Percentiles rank a stretch among this genome's conserved stretches.
These are phyloP conservation scores for Xestia ashworthii DNA, from an alignment of 2,888 invertebrate genomes.

Conservation along the genomic window DNA sequence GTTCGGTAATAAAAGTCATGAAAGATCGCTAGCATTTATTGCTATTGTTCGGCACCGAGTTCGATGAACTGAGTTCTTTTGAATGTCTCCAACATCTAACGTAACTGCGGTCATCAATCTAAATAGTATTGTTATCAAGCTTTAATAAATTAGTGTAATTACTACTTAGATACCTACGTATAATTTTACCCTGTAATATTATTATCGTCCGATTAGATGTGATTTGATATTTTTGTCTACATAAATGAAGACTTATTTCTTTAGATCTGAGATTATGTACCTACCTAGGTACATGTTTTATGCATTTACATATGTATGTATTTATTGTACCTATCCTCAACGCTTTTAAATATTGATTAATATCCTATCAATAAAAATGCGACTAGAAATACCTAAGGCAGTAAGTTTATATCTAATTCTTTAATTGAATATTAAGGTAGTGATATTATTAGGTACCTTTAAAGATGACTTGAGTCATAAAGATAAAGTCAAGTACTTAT, in stretches of 20 bases:
- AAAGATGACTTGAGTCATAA: slow-evolving; percentile 44
- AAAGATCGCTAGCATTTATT: slow-evolving; percentile 7
- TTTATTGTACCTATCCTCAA: slow-evolving; percentile 42
- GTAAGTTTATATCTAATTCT: slow-evolving; percentile 36
- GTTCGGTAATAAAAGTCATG: background rate
- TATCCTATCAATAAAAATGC: slow-evolving; percentile 37
- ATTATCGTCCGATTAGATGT: slow-evolving; percentile 61
- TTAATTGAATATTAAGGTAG: slow-evolving; percentile 47
- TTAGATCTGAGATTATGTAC: slow-evolving; percentile 34
- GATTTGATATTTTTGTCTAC: slow-evolving; percentile 55
- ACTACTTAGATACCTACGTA: slow-evolving; percentile 51
- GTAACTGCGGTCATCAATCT: slow-evolving; percentile 37
- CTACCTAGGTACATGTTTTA: slow-evolving; percentile 45
- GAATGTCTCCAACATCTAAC: slow-evolving; percentile 35
- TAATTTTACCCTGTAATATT: slow-evolving; percentile 60
- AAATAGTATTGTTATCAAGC: slow-evolving; percentile 65
- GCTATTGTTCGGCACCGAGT: slow-evolving; percentile 40
- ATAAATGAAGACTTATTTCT: slow-evolving; percentile 36
- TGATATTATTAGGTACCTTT: slow-evolving; percentile 31
- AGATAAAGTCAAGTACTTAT: slow-evolving; percentile 21
- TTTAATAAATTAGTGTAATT: slow-evolving; percentile 65
- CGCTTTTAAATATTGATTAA: slow-evolving; percentile 54
- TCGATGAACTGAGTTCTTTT: slow-evolving; percentile 46
- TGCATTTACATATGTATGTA: slow-evolving; percentile 50
- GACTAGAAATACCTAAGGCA: slow-evolving; percentile 32